Percentiles rank a stretch among this genome's conserved stretches.
phyloP scores from a whole-genome alignment of 2,888 invertebrate genomes.

The Mimachlamys varia region DNA sequence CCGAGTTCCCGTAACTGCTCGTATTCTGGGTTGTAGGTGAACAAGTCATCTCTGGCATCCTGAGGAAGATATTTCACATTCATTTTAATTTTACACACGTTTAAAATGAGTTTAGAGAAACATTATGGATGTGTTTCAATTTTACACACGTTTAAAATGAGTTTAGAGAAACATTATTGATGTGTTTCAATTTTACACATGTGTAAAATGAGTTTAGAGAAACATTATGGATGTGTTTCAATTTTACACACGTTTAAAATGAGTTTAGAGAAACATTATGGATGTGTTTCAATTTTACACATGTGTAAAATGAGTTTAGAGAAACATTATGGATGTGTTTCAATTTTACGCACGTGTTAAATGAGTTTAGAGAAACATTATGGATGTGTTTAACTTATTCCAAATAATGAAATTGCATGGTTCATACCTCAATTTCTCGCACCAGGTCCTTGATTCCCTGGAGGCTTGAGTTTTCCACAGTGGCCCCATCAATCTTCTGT shows the following conservation, averaged over 20 bases:
- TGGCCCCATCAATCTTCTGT: conserved; percentile 61
- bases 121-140: not conserved
- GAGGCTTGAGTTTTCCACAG: conserved; percentile 66
- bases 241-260: not conserved
- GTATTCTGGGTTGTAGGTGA: conserved; percentile 76
- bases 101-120: not conserved
- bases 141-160: not conserved
- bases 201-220: not conserved
- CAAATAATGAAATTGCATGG: not conserved
- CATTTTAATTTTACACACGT: not conserved
- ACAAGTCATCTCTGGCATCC: conserved; percentile 75
- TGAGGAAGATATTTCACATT: conserved; percentile 51
- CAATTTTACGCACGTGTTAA: not conserved
- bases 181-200: not conserved
- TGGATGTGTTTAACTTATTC: not conserved
- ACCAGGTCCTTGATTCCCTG: conserved; percentile 73
- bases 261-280: not conserved
- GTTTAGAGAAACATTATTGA: not conserved
- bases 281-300: not conserved
- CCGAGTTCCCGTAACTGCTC: conserved; percentile 91
- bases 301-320: not conserved
- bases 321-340: too few relatives aligned
- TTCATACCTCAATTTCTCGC: conserved; percentile 72
- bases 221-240: too few relatives aligned
- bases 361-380: not conserved